These are phyloP conservation scores for Paragorgia papillata DNA, from an alignment of 92 coral and sea anemone genomes.

Conservation along the genomic window DNA sequence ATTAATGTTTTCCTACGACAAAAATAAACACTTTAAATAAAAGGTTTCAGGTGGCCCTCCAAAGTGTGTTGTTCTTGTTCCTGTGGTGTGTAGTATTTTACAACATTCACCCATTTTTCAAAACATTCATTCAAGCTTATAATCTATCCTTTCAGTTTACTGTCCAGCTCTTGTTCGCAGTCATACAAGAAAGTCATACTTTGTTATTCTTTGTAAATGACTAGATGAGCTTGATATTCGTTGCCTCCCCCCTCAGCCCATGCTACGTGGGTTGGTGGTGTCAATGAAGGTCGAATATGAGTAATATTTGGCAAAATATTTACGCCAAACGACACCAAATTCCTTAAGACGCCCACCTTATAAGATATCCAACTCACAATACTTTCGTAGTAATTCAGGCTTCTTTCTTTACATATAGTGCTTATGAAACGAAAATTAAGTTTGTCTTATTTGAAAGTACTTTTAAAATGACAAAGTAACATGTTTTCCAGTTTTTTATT, in stretches of 20 bases:
- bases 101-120: not conserved
- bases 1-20: not conserved
- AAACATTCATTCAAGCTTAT: not conserved
- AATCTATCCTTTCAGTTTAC: conserved; percentile 14
- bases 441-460: no score
- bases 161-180: conserved; percentile 83
- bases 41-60: not conserved
- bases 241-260: conserved; percentile 79
- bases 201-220: conserved; percentile 87
- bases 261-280: conserved; percentile 5
- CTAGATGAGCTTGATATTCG: conserved; percentile 97
- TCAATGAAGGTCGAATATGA: conserved; percentile 38
- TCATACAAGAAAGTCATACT: conserved; percentile 90
- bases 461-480: no score
- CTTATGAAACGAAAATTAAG: no score
- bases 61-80: no score
- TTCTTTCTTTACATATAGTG: no score
- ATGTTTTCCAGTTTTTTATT: no score
- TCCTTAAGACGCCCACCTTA: conserved; percentile 54
- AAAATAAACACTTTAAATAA: not conserved
- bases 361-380: conserved; percentile 79
- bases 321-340: conserved; percentile 43
- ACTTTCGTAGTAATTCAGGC: no score
- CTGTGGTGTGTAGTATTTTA: no score
- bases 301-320: conserved; percentile 40